Conservation (phyloP, 2,888 invertebrate species). For the Caenorhabditis panamensis region DNA sequence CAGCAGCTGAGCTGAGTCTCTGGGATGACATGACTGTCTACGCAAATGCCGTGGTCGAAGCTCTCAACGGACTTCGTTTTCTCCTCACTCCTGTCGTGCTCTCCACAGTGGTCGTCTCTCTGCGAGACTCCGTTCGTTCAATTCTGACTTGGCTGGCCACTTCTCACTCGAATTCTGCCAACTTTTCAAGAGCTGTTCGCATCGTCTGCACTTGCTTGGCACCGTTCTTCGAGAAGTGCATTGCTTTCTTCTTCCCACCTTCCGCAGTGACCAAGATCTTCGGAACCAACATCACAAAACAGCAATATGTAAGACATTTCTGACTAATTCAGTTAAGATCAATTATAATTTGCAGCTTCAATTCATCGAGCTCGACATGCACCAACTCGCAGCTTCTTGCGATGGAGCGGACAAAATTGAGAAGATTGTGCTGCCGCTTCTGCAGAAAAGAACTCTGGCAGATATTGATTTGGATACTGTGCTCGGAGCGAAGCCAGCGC, state of each 20-base stretch:
- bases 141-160: conserved; percentile 70
- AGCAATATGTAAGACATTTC: conserved; percentile 66
- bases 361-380: conserved; percentile 65
- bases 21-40: conserved; percentile 80
- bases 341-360: conserved; percentile 54
- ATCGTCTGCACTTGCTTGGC: conserved; percentile 65
- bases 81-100: conserved; percentile 71
- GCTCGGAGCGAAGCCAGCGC: conserved; percentile 4
- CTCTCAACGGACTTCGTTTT: conserved; percentile 77
- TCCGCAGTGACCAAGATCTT: conserved; percentile 57
- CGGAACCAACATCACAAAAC: conserved; percentile 60
- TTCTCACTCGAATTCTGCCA: conserved; percentile 57
- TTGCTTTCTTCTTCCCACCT: conserved; percentile 68
- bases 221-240: conserved; percentile 65
- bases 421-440: conserved; percentile 61
- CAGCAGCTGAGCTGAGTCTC: conserved; percentile 76
- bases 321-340: neutral
- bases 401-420: conserved; percentile 68
- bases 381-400: conserved; percentile 62
- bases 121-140: conserved; percentile 67
- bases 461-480: conserved; percentile 67
- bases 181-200: conserved; percentile 62
- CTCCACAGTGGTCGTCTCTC: conserved; percentile 50
- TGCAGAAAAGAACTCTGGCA: conserved; percentile 62
- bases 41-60: conserved; percentile 75